Base-by-base conservation (phyloP, 2,113 vertebrate genomes). In the Emydura subglobosa region DNA sequence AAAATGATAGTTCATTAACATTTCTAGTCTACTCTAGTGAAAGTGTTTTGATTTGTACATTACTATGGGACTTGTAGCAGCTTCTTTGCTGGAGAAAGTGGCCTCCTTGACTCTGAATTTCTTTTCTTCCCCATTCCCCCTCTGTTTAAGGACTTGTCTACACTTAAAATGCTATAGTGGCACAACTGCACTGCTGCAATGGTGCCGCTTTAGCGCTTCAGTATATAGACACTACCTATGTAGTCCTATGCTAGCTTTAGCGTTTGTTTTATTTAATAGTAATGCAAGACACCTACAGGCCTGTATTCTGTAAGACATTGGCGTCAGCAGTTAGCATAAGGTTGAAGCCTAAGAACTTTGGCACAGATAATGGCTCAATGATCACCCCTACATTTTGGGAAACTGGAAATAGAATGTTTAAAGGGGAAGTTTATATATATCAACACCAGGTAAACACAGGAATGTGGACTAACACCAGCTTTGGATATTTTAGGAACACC, bases 71-170 rank as follows among this genome's bases (percentile, higher is more conserved):
- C 39, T 87, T 87, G 6, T 10, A 87, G 55, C 39, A 84, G 51
- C 7, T 87, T 61, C 68, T 92, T 8, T 3, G 6, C 34, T 54
- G 22, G 14, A 82, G 6, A 16, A 87, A 87, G 53, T 47, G 83
- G 7, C 11, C 76, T 3, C 0, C 0, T 24, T 59, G 16, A 10
- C 68, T 57, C n/a, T 74, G 0, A 78, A 47, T 27, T 78, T 78
- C 24, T 83, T 76, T 89, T 29, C 76, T 85, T 83, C 81, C 79
- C 42, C 86, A 25, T 47, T 27, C 4, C 3, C 0, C 6, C 13
- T 82, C 79, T 4, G 31, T 61, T 7, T 76, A 34, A 53, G 76
- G 34, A 7, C 17, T 19, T 68, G 65, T 68, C 65, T 68, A 21
- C 31, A 31, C 34, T n/a, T n/a, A 68, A n/a, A 68, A 68, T 9